Evolutionary conservation across 2,797 vertebrate genomes (phyloP), one percentile per base, ranked within the genome.

Genomic region (Triplophysa bombifrons): DNA sequence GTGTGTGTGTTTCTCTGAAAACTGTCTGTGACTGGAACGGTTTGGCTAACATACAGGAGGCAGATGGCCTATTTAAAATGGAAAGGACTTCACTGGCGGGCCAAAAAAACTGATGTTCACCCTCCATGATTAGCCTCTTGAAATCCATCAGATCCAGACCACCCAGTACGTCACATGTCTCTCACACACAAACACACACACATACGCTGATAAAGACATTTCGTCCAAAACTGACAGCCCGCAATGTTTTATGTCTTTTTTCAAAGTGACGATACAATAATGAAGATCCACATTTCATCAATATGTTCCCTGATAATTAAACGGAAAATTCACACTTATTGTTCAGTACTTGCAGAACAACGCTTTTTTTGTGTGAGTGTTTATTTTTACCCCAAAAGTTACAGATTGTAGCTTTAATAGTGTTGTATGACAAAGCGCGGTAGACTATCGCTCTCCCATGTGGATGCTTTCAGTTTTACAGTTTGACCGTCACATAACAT

Each of bases 61-160:
- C 90, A 93, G 92, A 92, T 91, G 90, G 91, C 88, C 87, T 86
- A 74, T 90, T 91, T 90, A 84, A 88, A 86, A 88, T 86, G 86
- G 83, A 83, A 87, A 78, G 75, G 73, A 56, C 74, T 80, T 67
- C 55, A 53, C 41, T 1, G 73, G 60, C 22, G 66, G 67, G 73
- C 72, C 72, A 81, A 74, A 66, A 56, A 67, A 76, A 76, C 58
- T 58, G 67, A 65, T 27, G 66, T 74, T 74, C 56, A 51, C 46
- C 60, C 64, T 81, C 73, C 41, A 60, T 67, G 44, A 73, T 80
- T 74, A 75, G 60, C 14, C 73, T 70, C 67, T 71, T 16, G 34
- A 65, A 69, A 34, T 41, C 34, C 30, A 55, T 51, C 44, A 60
- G n/a, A 46, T 78, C 50, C 74, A 72, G 73, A 82, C n/a, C 44